phyloP scores from a whole-genome alignment of 2,888 invertebrate genomes.

The Phortica magna region DNA sequence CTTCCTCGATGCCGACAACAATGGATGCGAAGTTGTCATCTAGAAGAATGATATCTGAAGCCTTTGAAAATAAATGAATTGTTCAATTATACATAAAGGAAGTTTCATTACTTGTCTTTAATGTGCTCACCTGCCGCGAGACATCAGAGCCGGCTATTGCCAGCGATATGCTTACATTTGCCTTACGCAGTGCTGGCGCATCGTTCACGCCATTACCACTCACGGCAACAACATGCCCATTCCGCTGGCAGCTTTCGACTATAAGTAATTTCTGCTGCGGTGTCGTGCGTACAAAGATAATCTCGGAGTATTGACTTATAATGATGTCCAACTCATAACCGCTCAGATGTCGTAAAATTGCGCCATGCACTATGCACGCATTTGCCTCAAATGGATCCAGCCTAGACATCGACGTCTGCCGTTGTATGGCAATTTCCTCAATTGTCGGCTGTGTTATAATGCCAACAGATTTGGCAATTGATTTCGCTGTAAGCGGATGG shows the following conservation, averaged over 20 bases:
- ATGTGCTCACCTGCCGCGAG: conserved; percentile 84
- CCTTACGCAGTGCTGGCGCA: conserved; percentile 93
- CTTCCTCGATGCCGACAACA: conserved; percentile 86
- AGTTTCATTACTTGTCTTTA: neutral
- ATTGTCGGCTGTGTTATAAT: conserved; percentile 95
- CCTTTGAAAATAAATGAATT: conserved; percentile 62
- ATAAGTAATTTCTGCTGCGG: conserved; percentile 96
- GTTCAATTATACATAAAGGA: neutral
- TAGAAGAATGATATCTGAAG: conserved; percentile 88
- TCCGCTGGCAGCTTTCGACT: conserved; percentile 92
- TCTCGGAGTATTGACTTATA: conserved; percentile 93
- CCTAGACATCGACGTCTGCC: conserved; percentile 90
- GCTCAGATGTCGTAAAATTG: conserved; percentile 90
- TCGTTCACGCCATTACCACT: conserved; percentile 95
- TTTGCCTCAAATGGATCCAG: conserved; percentile 80
- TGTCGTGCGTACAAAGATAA: conserved; percentile 96
- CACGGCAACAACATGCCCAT: conserved; percentile 93
- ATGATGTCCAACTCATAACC: conserved; percentile 93
- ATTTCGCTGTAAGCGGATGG: conserved; percentile 96
- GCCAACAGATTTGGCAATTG: conserved; percentile 94
- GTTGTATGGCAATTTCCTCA: conserved; percentile 93
- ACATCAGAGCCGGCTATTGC: conserved; percentile 95
- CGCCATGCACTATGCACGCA: conserved; percentile 92
- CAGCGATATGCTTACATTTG: conserved; percentile 95
- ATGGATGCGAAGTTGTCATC: conserved; percentile 90